These are phyloP conservation scores for Triplophysa dalaica DNA, from an alignment of 2,113 vertebrate species.

Conservation along the genomic window DNA sequence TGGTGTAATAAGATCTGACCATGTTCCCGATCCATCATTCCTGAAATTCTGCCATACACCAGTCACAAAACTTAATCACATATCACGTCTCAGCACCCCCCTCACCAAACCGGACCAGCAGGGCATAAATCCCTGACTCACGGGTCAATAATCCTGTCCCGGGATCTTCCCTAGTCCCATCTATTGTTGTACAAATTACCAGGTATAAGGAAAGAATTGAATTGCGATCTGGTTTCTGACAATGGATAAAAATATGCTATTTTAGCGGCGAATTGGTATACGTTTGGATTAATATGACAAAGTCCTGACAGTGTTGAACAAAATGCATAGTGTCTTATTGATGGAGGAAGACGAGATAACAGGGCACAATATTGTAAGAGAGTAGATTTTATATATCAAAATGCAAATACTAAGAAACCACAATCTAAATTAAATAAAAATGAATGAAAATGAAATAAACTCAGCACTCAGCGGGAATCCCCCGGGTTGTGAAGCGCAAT, in stretches of 20 bases:
- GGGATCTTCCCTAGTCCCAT: constrained; percentile 13
- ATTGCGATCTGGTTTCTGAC: neutral
- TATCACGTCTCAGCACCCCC: neutral
- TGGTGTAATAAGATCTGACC: constrained; percentile 36
- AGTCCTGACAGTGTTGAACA: no score
- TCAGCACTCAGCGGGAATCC: neutral
- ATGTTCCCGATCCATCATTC: constrained; percentile 37
- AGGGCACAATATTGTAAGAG: no score
- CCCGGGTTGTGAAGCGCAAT: neutral
- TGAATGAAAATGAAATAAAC: neutral
- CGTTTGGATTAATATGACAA: no score
- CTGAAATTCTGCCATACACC: constrained; percentile 30
- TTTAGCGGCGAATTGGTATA: no score
- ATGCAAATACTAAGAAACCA: no score
- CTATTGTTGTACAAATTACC: neutral
- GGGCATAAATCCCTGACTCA: constrained; percentile 31
- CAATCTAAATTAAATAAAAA: neutral
- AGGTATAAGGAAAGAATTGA: neutral
- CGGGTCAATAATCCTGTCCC: constrained; percentile 28
- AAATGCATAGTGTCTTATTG: no score
- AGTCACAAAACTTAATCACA: constrained; percentile 39
- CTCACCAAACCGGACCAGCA: neutral
- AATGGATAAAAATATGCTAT: neutral
- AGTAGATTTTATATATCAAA: no score
- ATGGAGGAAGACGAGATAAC: no score